These are phyloP conservation scores for Calameuta filiformis DNA, from an alignment of 2,888 invertebrate genomes.

Conservation along the genomic window DNA sequence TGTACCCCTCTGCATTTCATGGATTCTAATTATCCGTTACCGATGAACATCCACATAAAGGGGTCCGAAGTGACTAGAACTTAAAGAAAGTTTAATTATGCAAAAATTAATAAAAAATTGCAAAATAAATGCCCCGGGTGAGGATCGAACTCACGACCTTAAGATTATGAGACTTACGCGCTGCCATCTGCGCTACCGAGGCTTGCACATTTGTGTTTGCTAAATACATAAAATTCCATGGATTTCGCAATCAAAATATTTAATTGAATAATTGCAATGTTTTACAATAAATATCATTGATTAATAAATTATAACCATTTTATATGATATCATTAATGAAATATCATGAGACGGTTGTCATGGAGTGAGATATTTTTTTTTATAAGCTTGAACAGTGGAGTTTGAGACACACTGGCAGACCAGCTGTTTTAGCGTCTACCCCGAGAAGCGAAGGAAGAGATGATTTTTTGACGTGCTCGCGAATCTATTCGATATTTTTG, in stretches of 20 bases:
- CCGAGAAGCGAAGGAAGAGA: neutral
- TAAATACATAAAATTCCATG: neutral
- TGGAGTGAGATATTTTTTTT: neutral
- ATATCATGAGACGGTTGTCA: neutral
- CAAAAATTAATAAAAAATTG: neutral
- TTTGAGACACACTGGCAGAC: neutral
- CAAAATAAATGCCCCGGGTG: conserved; percentile 80
- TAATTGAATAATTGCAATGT: neutral
- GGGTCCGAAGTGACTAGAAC: neutral
- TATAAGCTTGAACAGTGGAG: neutral
- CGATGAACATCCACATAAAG: neutral
- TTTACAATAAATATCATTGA: neutral
- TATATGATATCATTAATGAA: neutral
- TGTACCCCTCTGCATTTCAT: neutral
- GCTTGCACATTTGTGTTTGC: conserved; percentile 14
- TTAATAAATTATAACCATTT: neutral
- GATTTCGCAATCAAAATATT: neutral
- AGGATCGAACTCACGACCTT: conserved; percentile 97
- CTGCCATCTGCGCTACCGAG: conserved; percentile 62
- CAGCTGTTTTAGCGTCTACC: neutral
- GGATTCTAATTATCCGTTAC: neutral
- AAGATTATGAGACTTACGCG: conserved; percentile 65
- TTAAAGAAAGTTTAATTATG: neutral
- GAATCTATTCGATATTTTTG: neutral
- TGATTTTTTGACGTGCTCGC: neutral